Base-by-base conservation (phyloP, 2,113 vertebrate genomes). In the Poecile atricapillus region DNA sequence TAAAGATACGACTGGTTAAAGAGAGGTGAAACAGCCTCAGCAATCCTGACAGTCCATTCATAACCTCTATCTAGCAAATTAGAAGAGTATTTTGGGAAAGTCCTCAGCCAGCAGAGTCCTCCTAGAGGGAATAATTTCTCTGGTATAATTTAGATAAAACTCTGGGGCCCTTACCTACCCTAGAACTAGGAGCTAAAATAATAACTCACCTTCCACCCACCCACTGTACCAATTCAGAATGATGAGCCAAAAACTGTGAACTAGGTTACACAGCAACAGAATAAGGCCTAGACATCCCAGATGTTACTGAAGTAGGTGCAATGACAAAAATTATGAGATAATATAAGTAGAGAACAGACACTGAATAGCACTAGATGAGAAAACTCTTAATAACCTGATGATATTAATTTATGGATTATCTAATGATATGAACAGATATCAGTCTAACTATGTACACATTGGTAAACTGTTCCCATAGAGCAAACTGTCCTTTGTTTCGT, bases 111-210 rank as follows among this genome's bases (percentile, higher is more conserved):
- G 59, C 27, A 69, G n/a, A 74, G 17, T 63, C 46, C 70, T 94
- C 82, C 96, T 83, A 11, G 70, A 90, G 96, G 92, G 92, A 88
- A 67, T 77, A 86, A 83, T 80, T 69, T 80, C 71, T 73, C 71
- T 33, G 12, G 60, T 49, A 93, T 93, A 96, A 96, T 93, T 95
- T 90, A 94, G 76, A 13, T 63, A 95, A 96, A 95, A 88, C 94
- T 93, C 94, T 92, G 58, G 96, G 93, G 95, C 76, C 93, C 90
- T 96, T 96, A 92, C 79, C 94, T 95, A 96, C 85, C 73, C 88
- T 95, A 95, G 95, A 95, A 96, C 85, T 93, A 68, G 88, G 65
- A 95, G 73, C 92, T 94, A 96, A 95, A 96, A 96, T 96, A 95
- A 94, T 41, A 94, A 86, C 47, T 97, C 86, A 71, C 92, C 94